Conservation (phyloP, 2,888 invertebrate genomes). For the Leuctra nigra region DNA sequence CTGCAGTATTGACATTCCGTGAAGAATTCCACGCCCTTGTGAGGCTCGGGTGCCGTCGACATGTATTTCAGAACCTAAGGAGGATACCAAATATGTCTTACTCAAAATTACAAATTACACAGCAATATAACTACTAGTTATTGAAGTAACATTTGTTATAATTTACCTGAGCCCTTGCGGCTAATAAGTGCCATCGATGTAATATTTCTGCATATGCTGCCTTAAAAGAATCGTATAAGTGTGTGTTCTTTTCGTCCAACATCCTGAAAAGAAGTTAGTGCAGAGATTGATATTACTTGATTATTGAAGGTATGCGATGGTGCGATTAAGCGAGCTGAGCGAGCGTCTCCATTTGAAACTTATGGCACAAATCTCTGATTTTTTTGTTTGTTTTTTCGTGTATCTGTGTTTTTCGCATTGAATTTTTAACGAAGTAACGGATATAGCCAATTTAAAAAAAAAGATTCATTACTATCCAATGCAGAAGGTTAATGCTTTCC, state of each 20-base stretch:
- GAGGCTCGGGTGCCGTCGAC: slow-evolving; percentile 40
- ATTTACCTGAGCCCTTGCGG: slow-evolving; percentile 58
- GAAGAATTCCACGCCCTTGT: slow-evolving; percentile 64
- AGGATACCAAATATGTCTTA: too few species aligned
- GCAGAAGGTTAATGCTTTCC: too few species aligned
- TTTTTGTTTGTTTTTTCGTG: too few species aligned
- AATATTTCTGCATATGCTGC: slow-evolving; percentile 83
- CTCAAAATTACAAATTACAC: slow-evolving; percentile 11
- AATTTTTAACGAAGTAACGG: too few species aligned
- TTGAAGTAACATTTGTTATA: background rate
- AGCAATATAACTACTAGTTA: background rate
- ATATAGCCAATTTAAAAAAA: too few species aligned
- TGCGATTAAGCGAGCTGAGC: background rate
- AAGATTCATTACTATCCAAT: too few species aligned
- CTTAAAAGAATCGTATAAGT: slow-evolving; percentile 76
- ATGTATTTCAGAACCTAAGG: slow-evolving; percentile 63
- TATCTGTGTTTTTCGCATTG: too few species aligned
- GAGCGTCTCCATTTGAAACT: too few species aligned
- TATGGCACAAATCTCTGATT: too few species aligned
- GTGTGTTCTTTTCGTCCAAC: slow-evolving; percentile 44
- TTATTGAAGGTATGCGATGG: background rate
- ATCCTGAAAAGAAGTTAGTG: too few species aligned
- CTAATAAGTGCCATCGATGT: slow-evolving; percentile 74
- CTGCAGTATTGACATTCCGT: slow-evolving; percentile 66
- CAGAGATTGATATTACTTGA: too few species aligned